Base-by-base conservation (phyloP, 2,797 vertebrate species). In the Tamandua tetradactyla region DNA sequence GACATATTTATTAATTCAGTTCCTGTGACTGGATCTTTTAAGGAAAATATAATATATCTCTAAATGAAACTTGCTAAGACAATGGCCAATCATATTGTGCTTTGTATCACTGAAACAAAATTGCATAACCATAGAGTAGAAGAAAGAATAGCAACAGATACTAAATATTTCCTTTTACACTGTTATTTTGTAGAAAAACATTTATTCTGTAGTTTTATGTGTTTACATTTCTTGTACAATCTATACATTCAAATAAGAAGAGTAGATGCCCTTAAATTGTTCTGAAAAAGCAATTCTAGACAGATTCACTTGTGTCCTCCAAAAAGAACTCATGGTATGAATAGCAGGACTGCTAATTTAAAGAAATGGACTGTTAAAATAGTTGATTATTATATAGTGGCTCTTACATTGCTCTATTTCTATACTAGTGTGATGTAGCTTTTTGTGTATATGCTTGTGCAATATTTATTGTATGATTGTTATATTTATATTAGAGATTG, bases 401-500 rank as follows among this genome's bases (percentile, higher is more conserved):
- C n/a, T 96, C 35, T 71, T 91, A 83, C 49, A 25, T 95, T 47
- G 81, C 66, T 96, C 86, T 94, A 42, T 88, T 97, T 96, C 92
- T 94, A 96, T 97, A 93, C 42, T 96, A 97, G 93, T 97, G 92
- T 97, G 93, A 96, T 97, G 94, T 97, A 95, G 92, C 93, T 93
- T 97, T 98, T 90, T 97, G 92, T 98, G 76, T 97, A 83, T 98
- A 96, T 97, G 35, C 98, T 96, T 97, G 96, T 98, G 92, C 98
- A 98, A 98, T 98, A 98, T 98, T 98, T 98, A 98, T 98, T 96
- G 97, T 98, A 98, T 98, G 96, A 98, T 97, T 98, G 97, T 98
- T 98, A 98, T 98, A 98, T 98, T 98, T 98, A 98, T 94, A 98
- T 98, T 97, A 98, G 98, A 98, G 98, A 98, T 98, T 98, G 98